phyloP scores from a whole-genome alignment of 2,888 invertebrate genomes.

The Scaptodrosophila latifasciaeformis region DNA sequence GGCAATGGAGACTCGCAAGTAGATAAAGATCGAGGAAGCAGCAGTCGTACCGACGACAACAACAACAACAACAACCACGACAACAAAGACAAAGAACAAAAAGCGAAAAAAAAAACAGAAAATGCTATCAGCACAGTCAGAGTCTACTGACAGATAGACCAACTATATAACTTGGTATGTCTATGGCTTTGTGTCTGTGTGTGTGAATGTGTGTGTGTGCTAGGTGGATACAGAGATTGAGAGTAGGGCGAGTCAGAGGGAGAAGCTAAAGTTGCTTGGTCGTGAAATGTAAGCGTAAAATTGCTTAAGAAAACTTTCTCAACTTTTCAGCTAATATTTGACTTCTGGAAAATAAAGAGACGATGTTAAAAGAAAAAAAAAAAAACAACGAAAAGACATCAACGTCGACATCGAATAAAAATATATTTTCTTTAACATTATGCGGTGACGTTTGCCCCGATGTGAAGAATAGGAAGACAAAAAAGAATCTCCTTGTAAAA shows the following conservation, averaged over 20 bases:
- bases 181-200: not conserved
- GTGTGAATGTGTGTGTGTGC: not conserved
- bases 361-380: constrained; percentile 47
- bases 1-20: constrained; percentile 39
- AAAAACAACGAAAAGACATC: constrained; percentile 44
- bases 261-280: constrained; percentile 15
- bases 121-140: constrained; percentile 52
- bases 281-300: constrained; percentile 65
- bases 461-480: constrained; percentile 28
- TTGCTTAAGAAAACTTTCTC: constrained; percentile 69
- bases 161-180: no score
- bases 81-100: constrained; percentile 10
- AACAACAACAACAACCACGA: not conserved
- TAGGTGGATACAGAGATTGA: no score
- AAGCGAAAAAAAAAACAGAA: constrained; percentile 27
- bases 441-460: constrained; percentile 61
- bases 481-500: not conserved
- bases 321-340: constrained; percentile 73
- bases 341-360: constrained; percentile 66
- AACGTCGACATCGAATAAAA: constrained; percentile 30
- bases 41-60: not conserved
- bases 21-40: constrained; percentile 50
- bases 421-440: constrained; percentile 45
- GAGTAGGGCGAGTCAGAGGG: not conserved
- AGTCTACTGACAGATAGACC: constrained; percentile 64